phyloP scores from a whole-genome alignment of 1,140 invertebrate genomes.

The Physella acuta region DNA sequence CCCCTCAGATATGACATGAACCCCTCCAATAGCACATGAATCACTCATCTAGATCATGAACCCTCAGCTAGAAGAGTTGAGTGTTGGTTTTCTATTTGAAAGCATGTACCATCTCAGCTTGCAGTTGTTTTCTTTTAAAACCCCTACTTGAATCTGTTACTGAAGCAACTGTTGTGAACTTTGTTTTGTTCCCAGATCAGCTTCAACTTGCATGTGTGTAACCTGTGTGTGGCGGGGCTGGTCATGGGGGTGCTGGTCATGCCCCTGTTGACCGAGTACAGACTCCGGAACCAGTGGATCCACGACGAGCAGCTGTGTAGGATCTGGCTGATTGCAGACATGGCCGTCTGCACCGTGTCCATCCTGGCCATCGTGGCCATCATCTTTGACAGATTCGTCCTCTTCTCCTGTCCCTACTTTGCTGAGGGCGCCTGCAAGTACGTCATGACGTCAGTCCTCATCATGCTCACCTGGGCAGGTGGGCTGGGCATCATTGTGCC shows the following conservation, averaged over 20 bases:
- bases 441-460: neutral
- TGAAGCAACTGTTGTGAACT: neutral
- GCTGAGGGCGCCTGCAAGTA: conserved; percentile 12
- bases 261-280: conserved; percentile 4
- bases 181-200: conserved; percentile 7
- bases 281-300: neutral
- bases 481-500: neutral
- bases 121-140: too few relatives aligned
- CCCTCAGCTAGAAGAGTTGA: too few relatives aligned
- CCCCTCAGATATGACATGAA: too few relatives aligned
- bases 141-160: neutral
- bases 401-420: conserved; percentile 6
- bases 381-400: conserved; percentile 16
- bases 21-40: too few relatives aligned
- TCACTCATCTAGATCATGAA: too few relatives aligned
- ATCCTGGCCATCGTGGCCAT: neutral
- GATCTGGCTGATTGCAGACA: conserved; percentile 16
- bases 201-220: conserved; percentile 20
- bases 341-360: conserved; percentile 8
- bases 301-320: conserved; percentile 11
- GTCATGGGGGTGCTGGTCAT: conserved; percentile 12
- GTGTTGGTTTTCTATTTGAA: too few relatives aligned
- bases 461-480: conserved; percentile 3
- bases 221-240: neutral
- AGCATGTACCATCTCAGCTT: too few relatives aligned